phyloP scores from a whole-genome alignment of 1,140 invertebrate species.

The Protaetia brevitarsis region DNA sequence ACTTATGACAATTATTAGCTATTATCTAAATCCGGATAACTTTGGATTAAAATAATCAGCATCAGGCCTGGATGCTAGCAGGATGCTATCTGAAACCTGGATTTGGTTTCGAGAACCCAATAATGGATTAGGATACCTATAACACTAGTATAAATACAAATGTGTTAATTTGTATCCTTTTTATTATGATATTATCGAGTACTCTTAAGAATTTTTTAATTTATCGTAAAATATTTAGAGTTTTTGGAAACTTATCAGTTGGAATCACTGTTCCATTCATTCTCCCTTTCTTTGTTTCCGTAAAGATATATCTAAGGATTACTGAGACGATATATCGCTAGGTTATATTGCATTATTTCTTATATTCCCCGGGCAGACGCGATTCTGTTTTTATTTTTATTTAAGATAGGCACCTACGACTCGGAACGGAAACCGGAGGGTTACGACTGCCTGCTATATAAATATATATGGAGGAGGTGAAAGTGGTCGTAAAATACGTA shows the following conservation, averaged over 20 bases:
- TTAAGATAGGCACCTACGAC: slow-evolving; percentile 13
- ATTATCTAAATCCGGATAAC: too few relatives aligned
- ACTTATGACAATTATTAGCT: too few relatives aligned
- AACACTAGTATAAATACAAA: too few relatives aligned
- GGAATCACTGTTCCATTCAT: neutral
- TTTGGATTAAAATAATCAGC: too few relatives aligned
- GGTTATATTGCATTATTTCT: slow-evolving; percentile 18
- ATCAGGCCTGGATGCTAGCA: too few relatives aligned
- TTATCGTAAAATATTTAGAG: too few relatives aligned
- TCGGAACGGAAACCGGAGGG: neutral
- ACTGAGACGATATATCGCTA: neutral
- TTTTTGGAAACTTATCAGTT: neutral
- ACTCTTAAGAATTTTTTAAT: too few relatives aligned
- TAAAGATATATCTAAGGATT: slow-evolving; percentile 11
- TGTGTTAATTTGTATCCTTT: too few relatives aligned
- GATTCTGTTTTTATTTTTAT: slow-evolving; percentile 13
- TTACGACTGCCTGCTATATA: neutral
- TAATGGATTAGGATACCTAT: too few relatives aligned
- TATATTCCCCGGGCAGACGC: slow-evolving; percentile 7
- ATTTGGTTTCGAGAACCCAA: too few relatives aligned
- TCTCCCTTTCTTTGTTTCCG: neutral
- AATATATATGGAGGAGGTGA: slow-evolving; percentile 9
- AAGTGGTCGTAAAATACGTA: slow-evolving; percentile 11
- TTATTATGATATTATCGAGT: too few relatives aligned
- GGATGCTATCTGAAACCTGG: too few relatives aligned